Evolutionary conservation across 1,140 invertebrate species (phyloP).

Genomic region (Cydia fagiglandana): DNA sequence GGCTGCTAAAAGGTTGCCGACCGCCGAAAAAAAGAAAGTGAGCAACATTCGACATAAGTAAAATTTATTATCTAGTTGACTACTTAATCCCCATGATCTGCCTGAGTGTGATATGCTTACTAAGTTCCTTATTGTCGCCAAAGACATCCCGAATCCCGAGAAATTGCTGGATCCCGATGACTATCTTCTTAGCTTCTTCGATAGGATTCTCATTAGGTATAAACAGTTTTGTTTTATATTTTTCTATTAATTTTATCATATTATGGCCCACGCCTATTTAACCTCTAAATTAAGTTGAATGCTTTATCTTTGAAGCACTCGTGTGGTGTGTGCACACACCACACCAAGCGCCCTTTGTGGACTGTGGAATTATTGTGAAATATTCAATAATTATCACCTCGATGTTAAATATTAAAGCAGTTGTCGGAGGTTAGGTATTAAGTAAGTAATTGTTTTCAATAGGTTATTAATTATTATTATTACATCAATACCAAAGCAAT

Average conservation of each 20-base stretch:
- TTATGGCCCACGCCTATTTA: neutral
- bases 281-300: neutral
- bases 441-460: neutral
- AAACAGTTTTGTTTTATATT: neutral
- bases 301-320: neutral
- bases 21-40: too few species aligned
- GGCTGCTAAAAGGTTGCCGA: too few species aligned
- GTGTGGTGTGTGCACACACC: neutral
- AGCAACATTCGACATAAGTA: too few species aligned
- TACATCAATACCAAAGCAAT: neutral
- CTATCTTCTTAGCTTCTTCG: conserved; percentile 37
- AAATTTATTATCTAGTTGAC: too few species aligned
- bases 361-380: neutral
- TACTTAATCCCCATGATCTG: neutral
- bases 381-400: neutral
- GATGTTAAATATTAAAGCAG: neutral
- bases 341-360: neutral
- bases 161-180: conserved; percentile 40
- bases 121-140: conserved; percentile 36
- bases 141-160: conserved; percentile 47
- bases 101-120: conserved; percentile 36
- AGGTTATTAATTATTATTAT: neutral
- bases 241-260: neutral
- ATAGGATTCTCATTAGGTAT: conserved; percentile 37
- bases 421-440: neutral